Evolutionary conservation across 64 coral and sea anemone genomes (phyloP).

Genomic region (Anthopleura sola): DNA sequence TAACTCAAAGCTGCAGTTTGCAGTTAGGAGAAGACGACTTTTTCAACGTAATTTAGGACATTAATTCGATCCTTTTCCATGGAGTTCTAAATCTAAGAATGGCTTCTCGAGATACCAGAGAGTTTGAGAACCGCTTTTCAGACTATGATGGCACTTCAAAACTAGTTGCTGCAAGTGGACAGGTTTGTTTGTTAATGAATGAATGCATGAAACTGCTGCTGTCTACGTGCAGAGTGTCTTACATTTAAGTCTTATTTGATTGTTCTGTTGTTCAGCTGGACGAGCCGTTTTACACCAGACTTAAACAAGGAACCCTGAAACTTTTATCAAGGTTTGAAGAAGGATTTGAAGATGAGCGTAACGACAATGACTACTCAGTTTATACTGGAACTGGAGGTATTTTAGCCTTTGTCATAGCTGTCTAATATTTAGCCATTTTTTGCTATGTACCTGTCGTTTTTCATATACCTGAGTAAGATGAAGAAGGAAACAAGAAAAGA

Average conservation of each 20-base stretch:
- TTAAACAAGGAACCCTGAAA: constrained; percentile 48
- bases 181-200: constrained; percentile 34
- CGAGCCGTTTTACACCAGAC: constrained; percentile 51
- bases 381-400: constrained; percentile 85
- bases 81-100: neutral
- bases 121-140: constrained; percentile 77
- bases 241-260: neutral
- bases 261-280: constrained; percentile 34
- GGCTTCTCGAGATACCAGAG: constrained; percentile 41
- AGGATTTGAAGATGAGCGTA: constrained; percentile 53
- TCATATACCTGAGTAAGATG: no score
- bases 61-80: neutral
- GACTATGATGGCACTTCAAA: constrained; percentile 63
- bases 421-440: no score
- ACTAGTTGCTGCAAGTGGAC: constrained; percentile 31
- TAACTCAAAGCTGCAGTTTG: neutral
- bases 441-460: no score
- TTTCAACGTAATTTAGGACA: neutral
- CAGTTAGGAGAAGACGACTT: neutral
- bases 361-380: constrained; percentile 68
- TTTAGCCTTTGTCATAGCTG: no score
- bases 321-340: constrained; percentile 65
- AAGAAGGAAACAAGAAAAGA: no score
- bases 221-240: no score
- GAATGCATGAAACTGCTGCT: neutral